These are phyloP conservation scores for Chiridota heheva DNA, from an alignment of 35 echinoderm and acorn worm species.

Conservation along the genomic window DNA sequence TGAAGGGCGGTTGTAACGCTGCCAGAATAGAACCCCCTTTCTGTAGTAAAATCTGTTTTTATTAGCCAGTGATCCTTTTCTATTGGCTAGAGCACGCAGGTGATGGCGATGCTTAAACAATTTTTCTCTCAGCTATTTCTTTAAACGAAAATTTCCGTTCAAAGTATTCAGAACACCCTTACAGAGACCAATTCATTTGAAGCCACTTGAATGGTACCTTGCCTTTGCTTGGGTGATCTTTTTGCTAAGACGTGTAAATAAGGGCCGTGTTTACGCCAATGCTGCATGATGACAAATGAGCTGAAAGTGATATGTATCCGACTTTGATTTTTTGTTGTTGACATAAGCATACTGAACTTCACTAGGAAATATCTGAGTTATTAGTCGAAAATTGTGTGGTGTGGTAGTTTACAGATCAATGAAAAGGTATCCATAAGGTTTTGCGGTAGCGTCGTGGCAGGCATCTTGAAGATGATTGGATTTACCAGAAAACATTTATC, in stretches of 20 bases:
- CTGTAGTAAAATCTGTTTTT: constrained; percentile 3
- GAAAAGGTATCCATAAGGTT: no score
- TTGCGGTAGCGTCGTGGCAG: no score
- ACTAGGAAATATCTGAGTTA: no score
- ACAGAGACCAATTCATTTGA: constrained; percentile 26
- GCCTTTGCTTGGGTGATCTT: background rate
- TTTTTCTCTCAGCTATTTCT: background rate
- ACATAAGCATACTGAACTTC: no score
- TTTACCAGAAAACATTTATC: no score
- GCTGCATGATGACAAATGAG: no score
- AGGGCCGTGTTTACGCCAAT: constrained; percentile 4
- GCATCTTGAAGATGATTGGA: no score
- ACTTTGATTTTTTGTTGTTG: no score
- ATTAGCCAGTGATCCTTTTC: background rate
- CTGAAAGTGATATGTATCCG: no score
- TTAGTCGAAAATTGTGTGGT: no score
- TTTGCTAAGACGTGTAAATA: constrained; percentile 14
- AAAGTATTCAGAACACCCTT: constrained; percentile 11
- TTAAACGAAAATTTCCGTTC: background rate
- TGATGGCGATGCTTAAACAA: background rate
- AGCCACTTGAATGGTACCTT: constrained; percentile 9
- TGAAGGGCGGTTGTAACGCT: constrained; percentile 2
- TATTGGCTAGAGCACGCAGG: constrained; percentile 1
- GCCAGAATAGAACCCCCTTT: background rate
- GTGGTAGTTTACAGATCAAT: no score